phyloP scores from a whole-genome alignment of 2,888 invertebrate species.

The Spisula subtruncata region DNA sequence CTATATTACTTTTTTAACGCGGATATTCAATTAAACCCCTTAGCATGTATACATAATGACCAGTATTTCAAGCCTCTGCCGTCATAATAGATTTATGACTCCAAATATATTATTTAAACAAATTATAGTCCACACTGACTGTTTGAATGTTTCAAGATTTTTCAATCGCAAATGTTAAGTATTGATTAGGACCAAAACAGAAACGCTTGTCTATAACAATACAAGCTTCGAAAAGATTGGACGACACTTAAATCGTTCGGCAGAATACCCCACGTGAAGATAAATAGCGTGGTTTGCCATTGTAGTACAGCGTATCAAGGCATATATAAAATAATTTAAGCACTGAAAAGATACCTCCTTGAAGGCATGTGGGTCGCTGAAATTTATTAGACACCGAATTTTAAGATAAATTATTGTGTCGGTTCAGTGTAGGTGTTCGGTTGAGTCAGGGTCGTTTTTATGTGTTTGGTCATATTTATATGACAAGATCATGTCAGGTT shows the following conservation, averaged over 20 bases:
- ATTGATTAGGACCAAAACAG: not conserved
- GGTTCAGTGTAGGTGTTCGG: too few relatives aligned
- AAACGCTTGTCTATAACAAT: constrained; percentile 18
- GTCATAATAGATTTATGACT: constrained; percentile 15
- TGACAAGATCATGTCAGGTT: constrained; percentile 33
- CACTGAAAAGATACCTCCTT: constrained; percentile 47
- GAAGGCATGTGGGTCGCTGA: constrained; percentile 17
- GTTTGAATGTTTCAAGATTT: constrained; percentile 27
- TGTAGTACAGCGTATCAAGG: constrained; percentile 57
- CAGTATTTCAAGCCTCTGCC: not conserved
- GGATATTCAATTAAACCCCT: not conserved
- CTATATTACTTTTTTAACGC: not conserved
- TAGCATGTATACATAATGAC: not conserved
- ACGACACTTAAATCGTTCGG: constrained; percentile 36
- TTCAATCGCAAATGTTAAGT: constrained; percentile 37
- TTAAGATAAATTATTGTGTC: constrained; percentile 29
- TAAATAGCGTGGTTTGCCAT: constrained; percentile 52
- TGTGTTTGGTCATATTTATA: not conserved
- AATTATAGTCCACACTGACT: constrained; percentile 32
- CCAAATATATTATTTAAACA: constrained; percentile 49
- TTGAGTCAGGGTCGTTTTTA: not conserved
- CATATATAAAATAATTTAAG: constrained; percentile 55
- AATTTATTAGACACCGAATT: constrained; percentile 43
- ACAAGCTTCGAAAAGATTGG: constrained; percentile 42
- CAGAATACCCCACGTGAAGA: constrained; percentile 67